These are phyloP conservation scores for Helicorthomorpha holstii DNA, from an alignment of 1,140 invertebrate species.

Conservation along the genomic window DNA sequence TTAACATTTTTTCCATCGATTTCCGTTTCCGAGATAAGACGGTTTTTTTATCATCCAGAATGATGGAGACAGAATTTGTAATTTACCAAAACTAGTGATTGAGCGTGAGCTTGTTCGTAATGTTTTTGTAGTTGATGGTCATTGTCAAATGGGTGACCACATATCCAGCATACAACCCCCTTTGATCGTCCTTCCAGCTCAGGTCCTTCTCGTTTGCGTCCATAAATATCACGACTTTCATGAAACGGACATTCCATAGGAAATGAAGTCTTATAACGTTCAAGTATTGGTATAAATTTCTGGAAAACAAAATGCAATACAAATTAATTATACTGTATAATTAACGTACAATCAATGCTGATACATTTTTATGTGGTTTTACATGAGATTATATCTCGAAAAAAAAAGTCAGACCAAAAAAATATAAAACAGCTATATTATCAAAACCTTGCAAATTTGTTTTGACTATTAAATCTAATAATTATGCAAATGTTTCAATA, in stretches of 20 bases:
- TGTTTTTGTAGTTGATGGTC: conserved; percentile 74
- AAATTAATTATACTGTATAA: conserved; percentile 1
- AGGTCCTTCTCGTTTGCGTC: conserved; percentile 44
- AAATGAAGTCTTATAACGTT: conserved; percentile 62
- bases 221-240: conserved; percentile 65
- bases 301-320: conserved; percentile 19
- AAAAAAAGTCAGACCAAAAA: background rate
- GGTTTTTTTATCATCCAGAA: background rate
- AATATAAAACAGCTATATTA: no score
- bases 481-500: no score
- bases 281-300: conserved; percentile 76
- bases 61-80: background rate
- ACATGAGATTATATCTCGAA: background rate
- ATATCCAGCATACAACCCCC: conserved; percentile 80
- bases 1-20: no score
- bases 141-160: conserved; percentile 80
- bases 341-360: background rate
- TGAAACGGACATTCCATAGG: conserved; percentile 80
- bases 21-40: no score
- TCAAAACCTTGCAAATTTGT: no score
- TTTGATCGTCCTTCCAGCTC: conserved; percentile 30
- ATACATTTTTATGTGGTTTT: no score
- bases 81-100: conserved; percentile 61
- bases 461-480: no score
- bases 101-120: conserved; percentile 74